Evolutionary conservation across 2,888 invertebrate genomes (phyloP).

Genomic region (Meloe dianella): DNA sequence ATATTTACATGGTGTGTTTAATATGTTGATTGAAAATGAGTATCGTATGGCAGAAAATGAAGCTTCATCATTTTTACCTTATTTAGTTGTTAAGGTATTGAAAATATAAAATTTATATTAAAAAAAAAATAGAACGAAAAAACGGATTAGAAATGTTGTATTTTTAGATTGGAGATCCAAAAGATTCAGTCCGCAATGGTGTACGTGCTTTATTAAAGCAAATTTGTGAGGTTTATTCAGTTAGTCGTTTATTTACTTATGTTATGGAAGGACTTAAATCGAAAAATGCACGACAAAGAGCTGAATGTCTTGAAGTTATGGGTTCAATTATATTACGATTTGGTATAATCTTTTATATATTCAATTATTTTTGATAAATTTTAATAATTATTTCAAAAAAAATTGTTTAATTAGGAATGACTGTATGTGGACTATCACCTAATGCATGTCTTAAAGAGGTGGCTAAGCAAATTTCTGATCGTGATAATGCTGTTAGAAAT

Average conservation of each 20-base stretch:
- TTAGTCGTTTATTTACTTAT: constrained; percentile 86
- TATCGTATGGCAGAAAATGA: constrained; percentile 91
- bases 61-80: constrained; percentile 93
- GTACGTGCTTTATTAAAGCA: constrained; percentile 85
- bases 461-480: constrained; percentile 92
- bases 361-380: neutral
- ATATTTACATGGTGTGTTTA: constrained; percentile 84
- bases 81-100: constrained; percentile 87
- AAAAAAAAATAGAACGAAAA: neutral
- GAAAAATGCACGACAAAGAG: constrained; percentile 94
- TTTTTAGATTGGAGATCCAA: constrained; percentile 87
- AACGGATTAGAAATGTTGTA: neutral
- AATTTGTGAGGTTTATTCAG: constrained; percentile 85
- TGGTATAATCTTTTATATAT: constrained; percentile 61
- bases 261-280: constrained; percentile 95
- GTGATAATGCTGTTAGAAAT: constrained; percentile 94
- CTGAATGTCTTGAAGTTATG: constrained; percentile 94
- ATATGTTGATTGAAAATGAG: constrained; percentile 76
- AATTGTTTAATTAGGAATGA: constrained; percentile 57
- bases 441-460: constrained; percentile 85
- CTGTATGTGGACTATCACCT: constrained; percentile 82
- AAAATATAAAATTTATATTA: no score
- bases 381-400: neutral
- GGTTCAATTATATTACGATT: constrained; percentile 84
- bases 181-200: constrained; percentile 90